Evolutionary conservation across 2,888 invertebrate genomes (phyloP).

Genomic region (Meteorus cinctellus): DNA sequence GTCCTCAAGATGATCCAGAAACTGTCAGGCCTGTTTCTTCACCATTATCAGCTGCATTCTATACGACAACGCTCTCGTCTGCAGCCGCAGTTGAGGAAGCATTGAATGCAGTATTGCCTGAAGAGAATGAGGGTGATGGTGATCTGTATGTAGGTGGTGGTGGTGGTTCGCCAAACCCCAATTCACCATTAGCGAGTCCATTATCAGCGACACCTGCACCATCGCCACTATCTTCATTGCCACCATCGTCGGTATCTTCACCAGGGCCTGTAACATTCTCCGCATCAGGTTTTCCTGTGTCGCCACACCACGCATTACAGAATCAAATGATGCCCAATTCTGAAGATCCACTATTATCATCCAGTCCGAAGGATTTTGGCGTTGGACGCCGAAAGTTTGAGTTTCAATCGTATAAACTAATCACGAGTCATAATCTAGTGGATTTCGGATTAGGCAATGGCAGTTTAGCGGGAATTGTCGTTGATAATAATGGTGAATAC

Average conservation of each 20-base stretch:
- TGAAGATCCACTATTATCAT: constrained; percentile 88
- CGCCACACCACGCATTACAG: constrained; percentile 77
- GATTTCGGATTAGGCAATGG: constrained; percentile 75
- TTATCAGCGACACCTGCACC: constrained; percentile 79
- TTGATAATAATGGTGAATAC: constrained; percentile 79
- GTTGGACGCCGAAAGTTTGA: constrained; percentile 75
- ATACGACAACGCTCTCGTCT: constrained; percentile 88
- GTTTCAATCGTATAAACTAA: constrained; percentile 77
- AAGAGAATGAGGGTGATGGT: constrained; percentile 79
- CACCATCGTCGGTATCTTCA: constrained; percentile 70
- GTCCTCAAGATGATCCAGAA: constrained; percentile 75
- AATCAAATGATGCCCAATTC: constrained; percentile 92
- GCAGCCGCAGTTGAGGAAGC: constrained; percentile 92
- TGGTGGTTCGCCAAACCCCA: constrained; percentile 72
- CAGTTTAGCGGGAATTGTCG: constrained; percentile 77
- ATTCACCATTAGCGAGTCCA: constrained; percentile 78
- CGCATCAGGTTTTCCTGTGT: constrained; percentile 69
- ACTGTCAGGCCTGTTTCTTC: constrained; percentile 85
- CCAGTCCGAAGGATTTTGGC: constrained; percentile 86
- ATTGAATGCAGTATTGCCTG: constrained; percentile 87
- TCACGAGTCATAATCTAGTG: constrained; percentile 75
- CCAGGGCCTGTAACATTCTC: constrained; percentile 68
- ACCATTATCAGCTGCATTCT: constrained; percentile 88
- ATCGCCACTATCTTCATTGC: constrained; percentile 72
- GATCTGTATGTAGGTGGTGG: constrained; percentile 72